Evolutionary conservation across 2,113 vertebrate species (phyloP), one percentile per base, ranked within the genome.

Genomic region (Erythrolamprus reginae): DNA sequence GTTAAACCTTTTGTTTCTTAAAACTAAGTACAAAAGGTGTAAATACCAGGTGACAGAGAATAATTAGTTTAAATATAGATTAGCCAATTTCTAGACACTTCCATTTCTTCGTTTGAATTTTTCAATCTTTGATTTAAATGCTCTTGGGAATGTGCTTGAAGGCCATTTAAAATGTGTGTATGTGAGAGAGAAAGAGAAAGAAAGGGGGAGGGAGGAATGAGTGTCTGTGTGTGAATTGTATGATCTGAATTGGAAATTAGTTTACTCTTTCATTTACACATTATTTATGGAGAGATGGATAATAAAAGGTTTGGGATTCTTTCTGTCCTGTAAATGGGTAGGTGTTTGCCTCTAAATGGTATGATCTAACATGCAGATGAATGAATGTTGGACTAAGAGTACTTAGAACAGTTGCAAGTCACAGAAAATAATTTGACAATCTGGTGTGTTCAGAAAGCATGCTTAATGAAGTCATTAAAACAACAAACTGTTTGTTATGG

Each of bases 81-180:
- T 84, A 83, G 56, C 26, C 33, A 90, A 89, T 95, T 95, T 93
- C 52, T 92, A 65, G 89, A 96, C 85, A 86, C 94, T 95, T 94
- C 91, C 89, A 94, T 90, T 96, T 96, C 93, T 96, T 96, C 92
- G 93, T 96, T 95, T 94, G 91, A 26, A 83, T 92, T 92, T 92
- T 93, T 65, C 48, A 93, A 92, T 89, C 56, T 93, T 93, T 92
- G 93, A 92, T 94, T 93, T 84, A 95, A 95, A 93, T 70, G 42
- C 88, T 95, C 83, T 95, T 95, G 93, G 94, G 70, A 42, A 88
- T 86, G 83, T 86, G 93, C 94, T 95, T 17, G 88, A 13, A 90
- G 52, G 65, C 82, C 33, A 89, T 55, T 24, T 24, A 85, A 84
- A 24, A 55, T 50, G 17, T 19, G 38, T 56, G 65, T 38, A 8